Base-by-base conservation (phyloP, 2,888 invertebrate species). In the Dexiosoma caninum region DNA sequence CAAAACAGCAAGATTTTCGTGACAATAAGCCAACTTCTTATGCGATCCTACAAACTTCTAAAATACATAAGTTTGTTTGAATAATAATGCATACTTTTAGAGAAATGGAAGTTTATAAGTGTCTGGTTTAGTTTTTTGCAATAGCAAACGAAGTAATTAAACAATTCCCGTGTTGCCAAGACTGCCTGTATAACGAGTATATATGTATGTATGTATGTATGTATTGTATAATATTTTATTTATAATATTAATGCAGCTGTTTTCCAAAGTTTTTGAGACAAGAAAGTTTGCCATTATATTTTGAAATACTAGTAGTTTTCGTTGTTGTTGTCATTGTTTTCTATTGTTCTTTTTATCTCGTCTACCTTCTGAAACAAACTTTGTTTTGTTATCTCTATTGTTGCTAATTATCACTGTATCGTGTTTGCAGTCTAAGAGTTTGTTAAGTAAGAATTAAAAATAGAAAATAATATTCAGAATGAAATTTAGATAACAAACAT, bases 61-160 rank as follows among this genome's bases (percentile, higher is more conserved):
- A 37, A 42, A 10, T 55, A 46, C 37, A 44, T 59, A 60, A 53
- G 32, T 42, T 12, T 66, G 32, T 42, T 12, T 66, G 21, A 37
- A 7, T 55, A 19, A n/a, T 37, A 59, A 27, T 78, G 79, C 57
- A 79, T 75, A 75, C 62, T 74, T 78, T 74, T 23, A 62, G 62
- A 72, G 14, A 12, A 30, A 40, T 6, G 14, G 44, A 12, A 55
- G 35, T 14, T 44, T 55, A 27, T 40, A 42, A 55, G 21, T 37
- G 49, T 64, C 64, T 37, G 35, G 8, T 35, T 8, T 49, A n/a
- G 27, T 12, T 27, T 37, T 53, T 42, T 19, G 32, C 57, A 40
- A 42, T 60, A 35, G 35, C 40, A 40, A 35, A 40, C 57, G 10
- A 55, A 81, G 80, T 72, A 81, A 81, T 81, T 81, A 76, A 76